These are phyloP conservation scores for Yponomeuta plumbellus DNA, from an alignment of 2,888 invertebrate genomes.

Conservation along the genomic window DNA sequence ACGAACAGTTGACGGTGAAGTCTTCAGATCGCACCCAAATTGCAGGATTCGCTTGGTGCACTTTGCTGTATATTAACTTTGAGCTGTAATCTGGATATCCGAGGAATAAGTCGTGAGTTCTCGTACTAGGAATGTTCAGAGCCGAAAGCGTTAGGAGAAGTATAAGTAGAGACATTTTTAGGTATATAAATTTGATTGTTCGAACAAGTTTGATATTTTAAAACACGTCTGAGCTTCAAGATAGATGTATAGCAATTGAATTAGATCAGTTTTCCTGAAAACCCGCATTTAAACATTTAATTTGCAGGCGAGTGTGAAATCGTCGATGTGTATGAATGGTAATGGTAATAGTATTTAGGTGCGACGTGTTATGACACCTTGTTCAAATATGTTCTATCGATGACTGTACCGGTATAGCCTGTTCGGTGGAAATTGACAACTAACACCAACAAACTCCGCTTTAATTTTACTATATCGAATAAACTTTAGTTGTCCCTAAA, in stretches of 20 bases:
- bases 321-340: background rate
- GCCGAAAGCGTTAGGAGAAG: background rate
- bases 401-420: constrained; percentile 3
- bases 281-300: background rate
- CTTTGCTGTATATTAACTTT: constrained; percentile 51
- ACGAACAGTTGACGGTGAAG: constrained; percentile 28
- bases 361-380: background rate
- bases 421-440: background rate
- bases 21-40: constrained; percentile 29
- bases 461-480: background rate
- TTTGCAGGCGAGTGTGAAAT: background rate
- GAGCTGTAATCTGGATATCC: constrained; percentile 52
- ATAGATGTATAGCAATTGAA: background rate
- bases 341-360: background rate
- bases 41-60: constrained; percentile 57
- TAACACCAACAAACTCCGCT: background rate
- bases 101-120: constrained; percentile 23
- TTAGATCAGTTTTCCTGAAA: background rate
- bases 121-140: background rate
- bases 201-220: background rate
- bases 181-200: background rate
- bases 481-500: background rate
- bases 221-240: constrained; percentile 2
- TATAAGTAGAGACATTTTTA: constrained; percentile 1
- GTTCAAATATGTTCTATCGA: background rate